Conservation (phyloP, 2,888 invertebrate species). For the Hyles lineata region DNA sequence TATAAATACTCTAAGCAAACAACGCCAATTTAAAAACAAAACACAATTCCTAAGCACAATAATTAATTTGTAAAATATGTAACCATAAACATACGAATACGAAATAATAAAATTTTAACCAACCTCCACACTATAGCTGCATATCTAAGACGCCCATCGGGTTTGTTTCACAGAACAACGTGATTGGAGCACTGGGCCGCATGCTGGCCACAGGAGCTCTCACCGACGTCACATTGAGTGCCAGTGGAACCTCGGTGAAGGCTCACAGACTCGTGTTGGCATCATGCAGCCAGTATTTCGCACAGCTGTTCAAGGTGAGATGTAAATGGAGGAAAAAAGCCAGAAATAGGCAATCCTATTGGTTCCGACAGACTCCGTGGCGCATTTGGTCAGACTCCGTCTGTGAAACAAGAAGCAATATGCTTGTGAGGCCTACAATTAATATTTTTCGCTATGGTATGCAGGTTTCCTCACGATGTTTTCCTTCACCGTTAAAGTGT, state of each 20-base stretch:
- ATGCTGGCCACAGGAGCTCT: slow-evolving; percentile 92
- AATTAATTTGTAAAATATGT: too few relatives aligned
- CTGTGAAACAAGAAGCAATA: too few relatives aligned
- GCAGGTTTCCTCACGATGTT: too few relatives aligned
- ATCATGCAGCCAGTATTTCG: slow-evolving; percentile 95
- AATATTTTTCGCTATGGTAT: too few relatives aligned
- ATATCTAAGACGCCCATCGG: neutral
- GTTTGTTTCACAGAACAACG: slow-evolving; percentile 85
- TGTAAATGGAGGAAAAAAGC: neutral
- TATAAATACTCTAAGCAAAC: too few relatives aligned
- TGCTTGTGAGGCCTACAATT: too few relatives aligned
- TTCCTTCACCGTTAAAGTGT: too few relatives aligned
- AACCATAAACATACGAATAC: neutral
- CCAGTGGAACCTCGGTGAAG: slow-evolving; percentile 92
- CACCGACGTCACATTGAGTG: slow-evolving; percentile 94
- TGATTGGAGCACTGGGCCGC: slow-evolving; percentile 91
- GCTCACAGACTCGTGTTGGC: slow-evolving; percentile 95
- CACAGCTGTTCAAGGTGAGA: slow-evolving; percentile 92
- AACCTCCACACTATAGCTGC: neutral
- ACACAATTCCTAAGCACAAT: too few relatives aligned
- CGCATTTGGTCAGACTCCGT: too few relatives aligned
- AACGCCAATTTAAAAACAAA: too few relatives aligned
- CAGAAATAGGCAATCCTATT: neutral
- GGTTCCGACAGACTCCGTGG: too few relatives aligned
- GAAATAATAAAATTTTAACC: neutral